A percentile compares a stretch with the other conserved stretches of the same genome.
These are phyloP conservation scores for Antechinus flavipes DNA, from an alignment of 2,113 vertebrate species.

Conservation along the genomic window DNA sequence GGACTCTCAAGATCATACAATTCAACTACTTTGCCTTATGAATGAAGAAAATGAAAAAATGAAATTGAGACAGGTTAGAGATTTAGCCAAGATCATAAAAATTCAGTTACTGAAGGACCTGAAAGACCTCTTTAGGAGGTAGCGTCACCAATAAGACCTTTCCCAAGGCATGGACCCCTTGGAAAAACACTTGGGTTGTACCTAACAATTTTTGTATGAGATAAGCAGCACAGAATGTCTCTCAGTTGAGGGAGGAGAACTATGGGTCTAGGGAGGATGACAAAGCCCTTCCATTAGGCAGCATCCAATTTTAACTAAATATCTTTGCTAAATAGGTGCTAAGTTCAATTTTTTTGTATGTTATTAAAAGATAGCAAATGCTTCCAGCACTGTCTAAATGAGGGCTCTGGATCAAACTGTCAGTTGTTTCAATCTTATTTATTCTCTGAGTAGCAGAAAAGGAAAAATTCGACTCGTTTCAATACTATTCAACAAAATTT, in stretches of 20 bases:
- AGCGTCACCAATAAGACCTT: neutral
- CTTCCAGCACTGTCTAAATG: neutral
- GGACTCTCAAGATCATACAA: neutral
- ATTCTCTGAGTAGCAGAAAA: neutral
- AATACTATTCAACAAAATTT: neutral
- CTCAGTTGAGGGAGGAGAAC: neutral
- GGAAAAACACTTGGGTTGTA: neutral
- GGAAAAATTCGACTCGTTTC: neutral
- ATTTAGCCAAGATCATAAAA: neutral
- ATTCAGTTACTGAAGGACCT: slow-evolving; percentile 32
- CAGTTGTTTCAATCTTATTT: neutral
- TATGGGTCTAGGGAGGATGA: neutral
- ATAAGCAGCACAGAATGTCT: neutral
- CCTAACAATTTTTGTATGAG: neutral
- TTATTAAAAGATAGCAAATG: neutral
- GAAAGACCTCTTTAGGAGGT: neutral
- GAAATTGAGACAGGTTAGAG: neutral
- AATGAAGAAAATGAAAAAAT: neutral
- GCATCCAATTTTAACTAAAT: neutral
- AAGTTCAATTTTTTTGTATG: neutral
- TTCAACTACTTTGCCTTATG: neutral
- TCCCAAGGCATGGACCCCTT: neutral
- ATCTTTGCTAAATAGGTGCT: neutral
- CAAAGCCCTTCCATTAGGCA: neutral
- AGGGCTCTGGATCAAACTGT: neutral